phyloP scores from a whole-genome alignment of 2,797 vertebrate species.

The Ataeniobius toweri region DNA sequence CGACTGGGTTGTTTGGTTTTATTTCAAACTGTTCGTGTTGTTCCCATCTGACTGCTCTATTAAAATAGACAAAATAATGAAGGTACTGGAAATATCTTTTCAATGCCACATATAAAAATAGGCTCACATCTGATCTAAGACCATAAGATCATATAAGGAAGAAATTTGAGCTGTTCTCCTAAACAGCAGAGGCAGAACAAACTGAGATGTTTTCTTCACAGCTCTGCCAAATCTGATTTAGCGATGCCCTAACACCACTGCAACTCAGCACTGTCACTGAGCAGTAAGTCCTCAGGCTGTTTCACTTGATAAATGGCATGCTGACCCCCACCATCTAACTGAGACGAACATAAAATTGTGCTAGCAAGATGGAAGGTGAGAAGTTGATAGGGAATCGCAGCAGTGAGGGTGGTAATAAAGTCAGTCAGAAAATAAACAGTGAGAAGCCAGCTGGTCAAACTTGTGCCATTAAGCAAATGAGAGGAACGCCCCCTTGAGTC shows the following conservation, averaged over 20 bases:
- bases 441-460: neutral
- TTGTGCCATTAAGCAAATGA: conserved; percentile 29
- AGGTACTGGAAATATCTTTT: neutral
- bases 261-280: conserved; percentile 17
- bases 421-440: neutral
- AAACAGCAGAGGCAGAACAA: neutral
- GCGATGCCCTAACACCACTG: conserved; percentile 18
- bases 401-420: conserved; percentile 6
- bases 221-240: conserved; percentile 40
- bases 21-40: neutral
- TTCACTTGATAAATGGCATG: conserved; percentile 52
- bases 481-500: conserved; percentile 14
- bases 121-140: neutral
- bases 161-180: neutral
- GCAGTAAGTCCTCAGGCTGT: conserved; percentile 46
- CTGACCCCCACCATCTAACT: conserved; percentile 28
- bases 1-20: neutral
- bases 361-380: conserved; percentile 10
- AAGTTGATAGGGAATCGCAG: conserved; percentile 9
- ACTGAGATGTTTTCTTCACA: conserved; percentile 25
- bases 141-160: neutral
- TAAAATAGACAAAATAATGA: neutral
- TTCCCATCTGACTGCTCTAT: neutral
- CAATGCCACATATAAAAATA: neutral
- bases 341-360: conserved; percentile 28